Conservation (phyloP, 2,888 invertebrate species). For the Notocelia uddmanniana region DNA sequence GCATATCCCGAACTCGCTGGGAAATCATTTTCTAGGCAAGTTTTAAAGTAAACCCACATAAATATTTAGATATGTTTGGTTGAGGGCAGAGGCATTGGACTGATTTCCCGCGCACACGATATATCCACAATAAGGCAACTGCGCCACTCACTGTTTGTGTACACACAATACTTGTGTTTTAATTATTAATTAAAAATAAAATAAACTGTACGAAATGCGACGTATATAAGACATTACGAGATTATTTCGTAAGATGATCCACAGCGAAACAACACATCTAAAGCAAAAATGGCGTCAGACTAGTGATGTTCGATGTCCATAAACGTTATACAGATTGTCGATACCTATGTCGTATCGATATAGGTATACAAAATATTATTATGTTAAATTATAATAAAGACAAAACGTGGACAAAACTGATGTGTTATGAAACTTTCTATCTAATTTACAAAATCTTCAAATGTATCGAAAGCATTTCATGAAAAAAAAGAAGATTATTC, state of each 20-base stretch:
- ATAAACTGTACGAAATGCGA: conserved; percentile 2
- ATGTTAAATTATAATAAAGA: too few species aligned
- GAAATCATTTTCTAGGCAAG: conserved; percentile 66
- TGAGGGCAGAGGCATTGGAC: conserved; percentile 59
- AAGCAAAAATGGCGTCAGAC: conserved; percentile 76
- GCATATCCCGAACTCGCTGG: conserved; percentile 67
- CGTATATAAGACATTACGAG: conserved; percentile 50
- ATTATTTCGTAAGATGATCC: conserved; percentile 56
- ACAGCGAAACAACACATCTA: conserved; percentile 57
- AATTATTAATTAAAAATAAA: conserved; percentile 8
- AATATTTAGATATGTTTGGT: conserved; percentile 48
- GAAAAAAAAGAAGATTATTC: too few species aligned
- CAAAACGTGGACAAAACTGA: too few species aligned
- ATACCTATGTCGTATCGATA: conserved; percentile 15
- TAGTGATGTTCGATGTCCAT: conserved; percentile 65
- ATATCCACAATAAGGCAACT: conserved; percentile 52
- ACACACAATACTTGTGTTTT: conserved; percentile 11
- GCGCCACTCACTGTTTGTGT: conserved; percentile 11
- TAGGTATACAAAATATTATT: not conserved
- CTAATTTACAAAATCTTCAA: too few species aligned
- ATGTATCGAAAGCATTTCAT: too few species aligned
- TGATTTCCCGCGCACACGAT: conserved; percentile 84
- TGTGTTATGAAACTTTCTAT: too few species aligned
- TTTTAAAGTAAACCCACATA: conserved; percentile 25
- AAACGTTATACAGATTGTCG: conserved; percentile 19